Evolutionary conservation across 2,888 invertebrate genomes (phyloP).

Genomic region (Drosophila limbata): DNA sequence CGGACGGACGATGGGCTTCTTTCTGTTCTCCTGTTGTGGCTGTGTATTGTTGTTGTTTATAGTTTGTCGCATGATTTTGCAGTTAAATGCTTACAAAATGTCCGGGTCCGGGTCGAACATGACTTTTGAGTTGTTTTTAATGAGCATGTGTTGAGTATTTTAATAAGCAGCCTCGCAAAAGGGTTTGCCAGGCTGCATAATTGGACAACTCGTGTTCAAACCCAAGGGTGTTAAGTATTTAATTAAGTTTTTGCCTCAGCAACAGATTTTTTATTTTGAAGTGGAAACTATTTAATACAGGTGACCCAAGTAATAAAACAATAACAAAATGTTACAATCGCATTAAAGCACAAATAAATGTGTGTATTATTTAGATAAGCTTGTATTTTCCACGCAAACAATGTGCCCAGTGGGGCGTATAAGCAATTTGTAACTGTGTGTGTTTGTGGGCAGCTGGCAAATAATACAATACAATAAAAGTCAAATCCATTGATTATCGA

Average conservation of each 20-base stretch:
- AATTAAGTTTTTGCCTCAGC: conserved; percentile 40
- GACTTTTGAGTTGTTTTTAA: conserved; percentile 78
- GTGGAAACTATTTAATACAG: background rate
- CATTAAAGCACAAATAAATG: conserved; percentile 68
- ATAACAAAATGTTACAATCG: conserved; percentile 43
- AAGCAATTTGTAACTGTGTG: conserved; percentile 13
- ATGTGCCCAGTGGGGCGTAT: conserved; percentile 45
- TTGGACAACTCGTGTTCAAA: conserved; percentile 37
- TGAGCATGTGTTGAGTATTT: conserved; percentile 66
- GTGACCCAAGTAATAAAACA: conserved; percentile 43
- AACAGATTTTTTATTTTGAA: conserved; percentile 1
- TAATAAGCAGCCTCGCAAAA: conserved; percentile 49
- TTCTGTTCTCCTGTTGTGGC: conserved; percentile 37
- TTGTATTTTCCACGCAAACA: conserved; percentile 42
- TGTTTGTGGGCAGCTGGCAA: conserved; percentile 23
- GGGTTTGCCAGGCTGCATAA: conserved; percentile 39
- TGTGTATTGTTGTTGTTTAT: conserved; percentile 57
- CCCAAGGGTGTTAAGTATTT: conserved; percentile 37
- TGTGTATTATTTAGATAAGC: conserved; percentile 65
- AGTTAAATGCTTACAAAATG: conserved; percentile 78
- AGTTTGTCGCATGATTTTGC: conserved; percentile 80
- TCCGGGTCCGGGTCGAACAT: conserved; percentile 52
- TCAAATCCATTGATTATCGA: conserved; percentile 76
- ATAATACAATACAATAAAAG: conserved; percentile 60
- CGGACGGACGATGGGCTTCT: conserved; percentile 8